These are phyloP conservation scores for Echeneis naucrates DNA, from an alignment of 2,797 vertebrate species.

Conservation along the genomic window DNA sequence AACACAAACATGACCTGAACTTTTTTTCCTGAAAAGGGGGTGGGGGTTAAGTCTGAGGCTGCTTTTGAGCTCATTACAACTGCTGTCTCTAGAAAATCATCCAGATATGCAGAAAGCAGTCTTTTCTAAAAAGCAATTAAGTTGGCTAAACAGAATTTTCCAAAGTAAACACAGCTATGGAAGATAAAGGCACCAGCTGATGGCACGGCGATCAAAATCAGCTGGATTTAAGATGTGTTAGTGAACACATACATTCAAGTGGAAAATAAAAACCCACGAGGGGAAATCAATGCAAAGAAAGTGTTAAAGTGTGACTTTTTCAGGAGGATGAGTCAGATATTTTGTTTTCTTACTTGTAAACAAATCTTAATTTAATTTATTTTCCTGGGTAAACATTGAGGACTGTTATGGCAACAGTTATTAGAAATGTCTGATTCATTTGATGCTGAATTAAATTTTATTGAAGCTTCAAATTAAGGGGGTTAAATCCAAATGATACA, in stretches of 20 bases:
- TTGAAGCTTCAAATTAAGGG: constrained; percentile 14
- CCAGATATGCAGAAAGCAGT: background rate
- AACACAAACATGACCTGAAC: background rate
- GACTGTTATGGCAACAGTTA: constrained; percentile 22
- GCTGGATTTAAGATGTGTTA: background rate
- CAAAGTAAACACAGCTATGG: background rate
- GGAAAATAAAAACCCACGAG: background rate
- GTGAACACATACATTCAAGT: background rate
- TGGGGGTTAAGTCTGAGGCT: too few relatives aligned
- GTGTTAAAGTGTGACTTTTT: background rate
- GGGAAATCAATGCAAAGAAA: background rate
- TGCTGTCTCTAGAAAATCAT: background rate
- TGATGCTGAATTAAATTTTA: constrained; percentile 14
- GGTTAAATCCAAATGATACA: background rate
- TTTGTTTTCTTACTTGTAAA: constrained; percentile 18
- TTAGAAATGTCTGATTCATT: constrained; percentile 41
- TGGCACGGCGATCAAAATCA: constrained; percentile 15
- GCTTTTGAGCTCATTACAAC: background rate
- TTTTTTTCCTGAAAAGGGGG: background rate
- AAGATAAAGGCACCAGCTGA: background rate
- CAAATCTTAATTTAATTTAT: constrained; percentile 32
- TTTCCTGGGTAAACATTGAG: constrained; percentile 34
- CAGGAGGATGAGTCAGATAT: background rate
- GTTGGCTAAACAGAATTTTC: constrained; percentile 6
- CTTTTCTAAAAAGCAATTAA: background rate